phyloP scores from a whole-genome alignment of 2,113 vertebrate genomes.

The Oreochromis aureus region DNA sequence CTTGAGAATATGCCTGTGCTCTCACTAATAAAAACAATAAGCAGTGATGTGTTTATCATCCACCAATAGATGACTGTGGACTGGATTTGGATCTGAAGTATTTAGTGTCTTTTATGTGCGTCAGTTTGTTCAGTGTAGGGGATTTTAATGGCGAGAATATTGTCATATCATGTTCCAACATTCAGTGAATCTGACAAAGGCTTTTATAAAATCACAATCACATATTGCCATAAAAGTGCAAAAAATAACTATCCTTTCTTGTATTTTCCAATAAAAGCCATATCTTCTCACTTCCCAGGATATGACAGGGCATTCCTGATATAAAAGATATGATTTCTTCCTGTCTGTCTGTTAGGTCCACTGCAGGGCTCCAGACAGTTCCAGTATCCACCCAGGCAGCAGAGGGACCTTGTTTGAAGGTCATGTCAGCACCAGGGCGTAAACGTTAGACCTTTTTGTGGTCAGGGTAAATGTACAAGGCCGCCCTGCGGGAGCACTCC shows the following conservation, averaged over 20 bases:
- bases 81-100: slow-evolving; percentile 43
- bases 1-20: slow-evolving; percentile 19
- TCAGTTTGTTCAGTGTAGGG: slow-evolving; percentile 17
- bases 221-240: slow-evolving; percentile 18
- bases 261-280: slow-evolving; percentile 44
- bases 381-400: slow-evolving; percentile 59
- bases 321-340: slow-evolving; percentile 63
- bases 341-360: slow-evolving; percentile 53
- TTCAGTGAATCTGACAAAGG: slow-evolving; percentile 17
- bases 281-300: slow-evolving; percentile 51
- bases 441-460: slow-evolving; percentile 76
- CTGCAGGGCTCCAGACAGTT: slow-evolving; percentile 59
- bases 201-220: slow-evolving; percentile 18
- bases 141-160: slow-evolving; percentile 20
- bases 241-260: slow-evolving; percentile 38
- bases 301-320: slow-evolving; percentile 50
- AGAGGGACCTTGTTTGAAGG: slow-evolving; percentile 71
- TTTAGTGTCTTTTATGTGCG: slow-evolving; percentile 31
- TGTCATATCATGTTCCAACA: slow-evolving; percentile 18
- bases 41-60: neutral
- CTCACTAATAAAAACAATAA: slow-evolving; percentile 43
- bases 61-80: neutral
- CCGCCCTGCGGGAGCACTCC: slow-evolving; percentile 66
- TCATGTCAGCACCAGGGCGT: slow-evolving; percentile 68
- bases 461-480: slow-evolving; percentile 76